phyloP scores from a whole-genome alignment of 30 jellyfish, hydroid and myxozoan species.

The Catostylus mosaicus region DNA sequence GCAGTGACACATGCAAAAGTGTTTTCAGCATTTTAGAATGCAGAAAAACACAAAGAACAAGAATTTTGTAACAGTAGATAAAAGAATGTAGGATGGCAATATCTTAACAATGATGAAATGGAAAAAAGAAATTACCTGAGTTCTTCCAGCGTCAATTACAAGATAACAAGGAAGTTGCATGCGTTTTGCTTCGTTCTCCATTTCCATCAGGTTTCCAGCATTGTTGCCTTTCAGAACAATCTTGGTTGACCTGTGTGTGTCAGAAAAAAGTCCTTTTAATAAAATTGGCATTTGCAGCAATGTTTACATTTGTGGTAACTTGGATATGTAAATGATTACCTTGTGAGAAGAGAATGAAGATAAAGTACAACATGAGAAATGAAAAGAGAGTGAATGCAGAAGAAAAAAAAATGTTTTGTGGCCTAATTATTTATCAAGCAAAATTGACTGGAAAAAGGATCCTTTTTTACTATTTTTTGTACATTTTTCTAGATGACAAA shows the following conservation, averaged over 20 bases:
- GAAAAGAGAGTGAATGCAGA: not conserved
- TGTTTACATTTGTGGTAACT: too few species aligned
- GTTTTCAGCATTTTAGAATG: too few species aligned
- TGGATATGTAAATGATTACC: too few species aligned
- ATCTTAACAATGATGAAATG: not conserved
- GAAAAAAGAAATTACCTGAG: conserved; percentile 57
- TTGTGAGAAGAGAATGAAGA: not conserved
- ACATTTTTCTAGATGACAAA: too few species aligned
- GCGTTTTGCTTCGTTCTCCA: conserved; percentile 57
- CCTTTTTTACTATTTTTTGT: too few species aligned
- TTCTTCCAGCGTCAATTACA: conserved; percentile 79
- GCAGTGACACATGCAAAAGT: too few species aligned
- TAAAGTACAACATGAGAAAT: not conserved
- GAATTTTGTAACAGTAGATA: not conserved
- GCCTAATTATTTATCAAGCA: not conserved
- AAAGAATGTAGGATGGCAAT: not conserved
- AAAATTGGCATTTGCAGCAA: too few species aligned
- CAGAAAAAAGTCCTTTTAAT: too few species aligned
- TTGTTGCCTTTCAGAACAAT: conserved; percentile 57
- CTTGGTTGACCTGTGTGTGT: conserved; percentile 55
- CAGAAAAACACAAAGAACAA: too few species aligned
- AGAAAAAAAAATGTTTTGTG: not conserved
- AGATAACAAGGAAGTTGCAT: conserved; percentile 49
- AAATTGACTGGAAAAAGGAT: too few species aligned
- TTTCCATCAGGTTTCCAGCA: conserved; percentile 69